Evolutionary conservation across 2,113 vertebrate species (phyloP).

Genomic region (Symphodus melops): DNA sequence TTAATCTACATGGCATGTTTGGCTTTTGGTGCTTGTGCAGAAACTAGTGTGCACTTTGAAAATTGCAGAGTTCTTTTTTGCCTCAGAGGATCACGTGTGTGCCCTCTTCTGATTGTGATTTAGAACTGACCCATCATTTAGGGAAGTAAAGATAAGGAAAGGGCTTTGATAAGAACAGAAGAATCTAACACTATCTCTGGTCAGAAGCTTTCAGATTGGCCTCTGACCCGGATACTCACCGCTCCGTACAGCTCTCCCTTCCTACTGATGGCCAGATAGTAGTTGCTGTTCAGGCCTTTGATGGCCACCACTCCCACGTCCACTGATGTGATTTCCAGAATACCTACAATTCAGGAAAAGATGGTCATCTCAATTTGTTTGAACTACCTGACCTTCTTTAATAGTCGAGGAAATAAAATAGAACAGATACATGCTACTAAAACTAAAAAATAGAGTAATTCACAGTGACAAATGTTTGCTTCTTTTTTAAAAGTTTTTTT

Average conservation of each 20-base stretch:
- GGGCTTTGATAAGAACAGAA: conserved; percentile 45
- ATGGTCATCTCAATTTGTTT: neutral
- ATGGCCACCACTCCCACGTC: conserved; percentile 96
- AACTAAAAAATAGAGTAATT: neutral
- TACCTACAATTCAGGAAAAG: conserved; percentile 81
- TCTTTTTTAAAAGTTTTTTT: neutral
- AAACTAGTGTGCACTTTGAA: conserved; percentile 19
- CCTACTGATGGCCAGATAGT: conserved; percentile 96
- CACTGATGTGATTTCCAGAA: conserved; percentile 97
- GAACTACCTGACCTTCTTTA: neutral
- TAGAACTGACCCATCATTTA: conserved; percentile 29
- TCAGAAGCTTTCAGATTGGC: conserved; percentile 60
- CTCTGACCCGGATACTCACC: conserved; percentile 87
- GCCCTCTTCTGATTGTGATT: conserved; percentile 31
- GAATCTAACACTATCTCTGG: conserved; percentile 56
- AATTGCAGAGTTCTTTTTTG: conserved; percentile 24
- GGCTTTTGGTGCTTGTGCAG: conserved; percentile 24
- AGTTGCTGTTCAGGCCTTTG: conserved; percentile 94
- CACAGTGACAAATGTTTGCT: neutral
- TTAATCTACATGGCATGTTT: conserved; percentile 25
- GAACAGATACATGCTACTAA: neutral
- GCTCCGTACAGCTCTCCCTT: conserved; percentile 95
- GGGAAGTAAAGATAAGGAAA: conserved; percentile 55
- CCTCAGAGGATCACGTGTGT: conserved; percentile 28
- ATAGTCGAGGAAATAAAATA: too few species aligned